Evolutionary conservation across 2,888 invertebrate genomes (phyloP).

Genomic region (Standfussiana lucernea): DNA sequence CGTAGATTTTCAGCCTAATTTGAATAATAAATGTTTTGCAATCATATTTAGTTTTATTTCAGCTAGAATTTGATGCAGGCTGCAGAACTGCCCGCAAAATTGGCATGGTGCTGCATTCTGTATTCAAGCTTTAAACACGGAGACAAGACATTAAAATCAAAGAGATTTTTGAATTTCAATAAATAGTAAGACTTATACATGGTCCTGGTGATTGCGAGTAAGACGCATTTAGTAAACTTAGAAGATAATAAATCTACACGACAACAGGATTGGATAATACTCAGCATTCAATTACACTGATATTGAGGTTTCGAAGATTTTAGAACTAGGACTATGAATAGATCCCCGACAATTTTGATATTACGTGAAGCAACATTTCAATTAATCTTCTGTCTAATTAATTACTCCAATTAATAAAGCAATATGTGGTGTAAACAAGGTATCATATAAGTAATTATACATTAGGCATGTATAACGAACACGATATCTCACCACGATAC

Average conservation of each 20-base stretch:
- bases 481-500: slow-evolving; percentile 28
- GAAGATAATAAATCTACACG: slow-evolving; percentile 11
- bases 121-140: neutral
- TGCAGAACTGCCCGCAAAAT: neutral
- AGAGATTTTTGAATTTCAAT: no score
- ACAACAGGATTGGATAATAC: slow-evolving; percentile 24
- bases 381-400: slow-evolving; percentile 51
- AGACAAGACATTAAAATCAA: neutral
- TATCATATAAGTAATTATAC: slow-evolving; percentile 29
- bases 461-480: slow-evolving; percentile 30
- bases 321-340: slow-evolving; percentile 5
- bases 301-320: slow-evolving; percentile 4
- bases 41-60: neutral
- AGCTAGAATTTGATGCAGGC: neutral
- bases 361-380: slow-evolving; percentile 1
- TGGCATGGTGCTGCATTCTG: neutral
- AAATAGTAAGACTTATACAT: neutral
- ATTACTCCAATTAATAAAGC: slow-evolving; percentile 48
- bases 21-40: neutral
- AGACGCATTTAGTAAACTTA: slow-evolving; percentile 9
- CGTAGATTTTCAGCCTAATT: neutral
- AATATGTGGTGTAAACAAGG: slow-evolving; percentile 58
- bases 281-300: slow-evolving; percentile 37
- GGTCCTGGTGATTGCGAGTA: neutral
- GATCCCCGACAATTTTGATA: neutral